phyloP scores from a whole-genome alignment of 2,888 invertebrate genomes.

The Xanthorhoe spadicearia region DNA sequence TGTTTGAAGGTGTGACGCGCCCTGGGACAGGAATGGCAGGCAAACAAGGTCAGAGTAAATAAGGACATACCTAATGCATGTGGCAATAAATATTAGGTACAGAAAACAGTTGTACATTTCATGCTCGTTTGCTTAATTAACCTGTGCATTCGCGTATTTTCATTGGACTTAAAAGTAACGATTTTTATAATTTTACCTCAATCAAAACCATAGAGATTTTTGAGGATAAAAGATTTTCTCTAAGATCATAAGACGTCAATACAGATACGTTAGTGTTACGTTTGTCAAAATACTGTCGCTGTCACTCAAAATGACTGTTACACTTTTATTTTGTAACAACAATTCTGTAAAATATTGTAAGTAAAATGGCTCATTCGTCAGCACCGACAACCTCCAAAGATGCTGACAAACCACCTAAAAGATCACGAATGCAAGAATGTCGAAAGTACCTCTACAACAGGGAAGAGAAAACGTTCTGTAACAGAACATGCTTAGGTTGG shows the following conservation, averaged over 20 bases:
- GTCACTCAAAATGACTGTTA: slow-evolving; percentile 8
- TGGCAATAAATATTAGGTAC: neutral
- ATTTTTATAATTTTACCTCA: too few species aligned
- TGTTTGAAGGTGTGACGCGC: slow-evolving; percentile 8
- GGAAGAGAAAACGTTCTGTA: slow-evolving; percentile 55
- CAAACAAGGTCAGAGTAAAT: slow-evolving; percentile 7
- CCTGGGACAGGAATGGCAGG: neutral
- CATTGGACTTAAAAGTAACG: too few species aligned
- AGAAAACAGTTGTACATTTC: too few species aligned
- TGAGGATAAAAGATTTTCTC: neutral
- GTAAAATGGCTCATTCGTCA: slow-evolving; percentile 13
- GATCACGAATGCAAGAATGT: slow-evolving; percentile 43
- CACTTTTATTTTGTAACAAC: slow-evolving; percentile 5
- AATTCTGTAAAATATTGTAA: slow-evolving; percentile 16
- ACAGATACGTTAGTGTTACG: neutral
- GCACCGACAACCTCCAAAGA: slow-evolving; percentile 31
- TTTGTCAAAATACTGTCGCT: slow-evolving; percentile 18
- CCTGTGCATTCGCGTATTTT: too few species aligned
- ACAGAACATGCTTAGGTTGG: slow-evolving; percentile 68
- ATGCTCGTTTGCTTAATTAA: too few species aligned
- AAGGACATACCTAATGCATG: neutral
- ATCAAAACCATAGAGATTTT: slow-evolving; percentile 13
- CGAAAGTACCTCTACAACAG: slow-evolving; percentile 57
- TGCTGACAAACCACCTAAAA: slow-evolving; percentile 13
- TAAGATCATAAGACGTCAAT: neutral